phyloP scores from a whole-genome alignment of 1,140 invertebrate genomes.

The Ceratitis capitata region DNA sequence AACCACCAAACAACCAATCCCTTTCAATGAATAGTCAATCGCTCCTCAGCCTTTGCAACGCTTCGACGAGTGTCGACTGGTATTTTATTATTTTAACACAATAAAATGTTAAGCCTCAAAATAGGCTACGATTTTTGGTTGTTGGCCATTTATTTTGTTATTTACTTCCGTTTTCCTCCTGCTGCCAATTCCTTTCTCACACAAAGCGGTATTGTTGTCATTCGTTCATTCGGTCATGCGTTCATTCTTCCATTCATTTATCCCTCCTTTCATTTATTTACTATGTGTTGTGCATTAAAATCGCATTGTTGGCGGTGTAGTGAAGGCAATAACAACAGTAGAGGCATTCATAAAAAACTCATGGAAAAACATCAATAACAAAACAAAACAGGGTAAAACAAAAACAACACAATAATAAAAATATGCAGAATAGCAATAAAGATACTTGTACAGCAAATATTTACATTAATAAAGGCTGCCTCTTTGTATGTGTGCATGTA shows the following conservation, averaged over 20 bases:
- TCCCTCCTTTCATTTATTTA: no score
- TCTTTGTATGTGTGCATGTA: not conserved
- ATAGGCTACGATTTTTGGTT: slow-evolving; percentile 25
- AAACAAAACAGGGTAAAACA: not conserved
- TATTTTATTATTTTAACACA: slow-evolving; percentile 40
- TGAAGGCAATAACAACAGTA: not conserved
- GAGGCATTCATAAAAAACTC: not conserved
- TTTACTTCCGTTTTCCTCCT: not conserved
- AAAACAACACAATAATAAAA: not conserved
- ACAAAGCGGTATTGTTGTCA: not conserved
- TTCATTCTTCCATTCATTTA: no score
- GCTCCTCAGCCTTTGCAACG: no score
- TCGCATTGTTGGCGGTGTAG: not conserved
- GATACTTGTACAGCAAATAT: not conserved
- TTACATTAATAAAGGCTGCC: not conserved
- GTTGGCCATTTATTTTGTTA: slow-evolving; percentile 13
- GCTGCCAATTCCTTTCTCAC: not conserved
- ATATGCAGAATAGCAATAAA: slow-evolving; percentile 2
- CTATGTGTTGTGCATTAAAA: slow-evolving; percentile 14
- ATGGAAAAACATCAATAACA: not conserved
- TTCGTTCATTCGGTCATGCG: not conserved
- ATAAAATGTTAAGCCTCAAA: slow-evolving; percentile 39
- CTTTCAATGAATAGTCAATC: not conserved
- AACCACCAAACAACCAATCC: not conserved
- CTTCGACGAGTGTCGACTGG: not conserved